These are phyloP conservation scores for Oophaga sylvatica DNA, from an alignment of 2,797 vertebrate genomes.

Conservation along the genomic window DNA sequence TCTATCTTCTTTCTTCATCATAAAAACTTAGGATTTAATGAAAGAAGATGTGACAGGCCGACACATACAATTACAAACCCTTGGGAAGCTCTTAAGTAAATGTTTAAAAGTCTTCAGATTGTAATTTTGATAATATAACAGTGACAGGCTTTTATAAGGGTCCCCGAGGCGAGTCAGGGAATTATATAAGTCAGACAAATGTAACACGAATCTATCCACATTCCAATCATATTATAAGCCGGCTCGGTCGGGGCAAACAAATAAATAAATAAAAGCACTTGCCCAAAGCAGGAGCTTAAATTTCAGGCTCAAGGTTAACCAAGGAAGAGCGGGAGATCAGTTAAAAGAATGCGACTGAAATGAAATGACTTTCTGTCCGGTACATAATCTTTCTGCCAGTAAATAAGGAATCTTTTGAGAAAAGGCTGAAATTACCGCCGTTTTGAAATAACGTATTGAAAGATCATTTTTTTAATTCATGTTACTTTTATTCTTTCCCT, in stretches of 20 bases:
- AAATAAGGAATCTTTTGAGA: neutral
- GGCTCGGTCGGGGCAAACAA: conserved; percentile 44
- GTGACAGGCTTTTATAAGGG: neutral
- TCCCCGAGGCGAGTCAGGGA: neutral
- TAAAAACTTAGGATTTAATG: conserved; percentile 43
- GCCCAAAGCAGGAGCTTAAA: conserved; percentile 44
- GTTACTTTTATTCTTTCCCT: neutral
- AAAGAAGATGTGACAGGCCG: conserved; percentile 37
- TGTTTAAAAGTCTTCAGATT: conserved; percentile 35
- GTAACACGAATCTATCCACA: conserved; percentile 33
- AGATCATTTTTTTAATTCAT: neutral
- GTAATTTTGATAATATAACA: conserved; percentile 54
- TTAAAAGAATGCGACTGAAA: conserved; percentile 33
- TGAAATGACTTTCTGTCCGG: conserved; percentile 38
- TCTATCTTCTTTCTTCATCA: conserved; percentile 9
- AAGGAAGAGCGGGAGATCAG: conserved; percentile 49
- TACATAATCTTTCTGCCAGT: conserved; percentile 57
- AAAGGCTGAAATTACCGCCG: neutral
- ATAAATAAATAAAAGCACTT: conserved; percentile 54
- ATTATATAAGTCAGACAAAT: conserved; percentile 38
- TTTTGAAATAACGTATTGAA: neutral
- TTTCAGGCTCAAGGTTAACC: conserved; percentile 54
- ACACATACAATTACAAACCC: conserved; percentile 2
- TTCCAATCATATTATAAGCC: conserved; percentile 46
- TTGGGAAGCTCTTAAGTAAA: conserved; percentile 16